Evolutionary conservation across 2,888 invertebrate species (phyloP).

Genomic region (Drosophila mettleri): DNA sequence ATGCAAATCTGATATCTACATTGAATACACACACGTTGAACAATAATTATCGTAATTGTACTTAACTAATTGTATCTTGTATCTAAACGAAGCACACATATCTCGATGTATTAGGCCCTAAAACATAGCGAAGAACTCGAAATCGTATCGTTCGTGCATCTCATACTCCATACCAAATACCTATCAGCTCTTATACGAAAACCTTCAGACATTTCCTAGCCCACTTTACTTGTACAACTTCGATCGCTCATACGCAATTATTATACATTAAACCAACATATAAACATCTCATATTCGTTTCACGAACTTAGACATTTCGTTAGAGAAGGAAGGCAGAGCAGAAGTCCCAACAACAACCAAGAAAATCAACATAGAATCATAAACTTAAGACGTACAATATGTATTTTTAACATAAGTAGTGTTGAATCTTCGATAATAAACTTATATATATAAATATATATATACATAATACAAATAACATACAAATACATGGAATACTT

Average conservation of each 20-base stretch:
- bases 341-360: conserved; percentile 17
- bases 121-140: conserved; percentile 41
- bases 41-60: conserved; percentile 77
- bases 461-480: conserved; percentile 56
- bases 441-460: conserved; percentile 54
- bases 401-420: conserved; percentile 77
- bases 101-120: conserved; percentile 65
- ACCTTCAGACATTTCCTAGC: conserved; percentile 52
- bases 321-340: conserved; percentile 20
- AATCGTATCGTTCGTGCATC: conserved; percentile 33
- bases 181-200: conserved; percentile 35
- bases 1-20: conserved; percentile 56
- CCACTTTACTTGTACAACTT: conserved; percentile 65
- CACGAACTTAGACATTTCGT: conserved; percentile 75
- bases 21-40: conserved; percentile 72
- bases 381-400: conserved; percentile 72
- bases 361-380: conserved; percentile 53
- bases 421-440: conserved; percentile 80
- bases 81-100: conserved; percentile 79
- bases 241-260: conserved; percentile 74
- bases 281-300: conserved; percentile 57
- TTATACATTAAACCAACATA: conserved; percentile 60
- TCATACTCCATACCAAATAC: conserved; percentile 29
- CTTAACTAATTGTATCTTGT: conserved; percentile 75
- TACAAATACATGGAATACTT: background rate